Percentiles rank a stretch among this genome's conserved stretches.
Conservation (phyloP, 1,140 invertebrate genomes). For the Drosophila arizonae region DNA sequence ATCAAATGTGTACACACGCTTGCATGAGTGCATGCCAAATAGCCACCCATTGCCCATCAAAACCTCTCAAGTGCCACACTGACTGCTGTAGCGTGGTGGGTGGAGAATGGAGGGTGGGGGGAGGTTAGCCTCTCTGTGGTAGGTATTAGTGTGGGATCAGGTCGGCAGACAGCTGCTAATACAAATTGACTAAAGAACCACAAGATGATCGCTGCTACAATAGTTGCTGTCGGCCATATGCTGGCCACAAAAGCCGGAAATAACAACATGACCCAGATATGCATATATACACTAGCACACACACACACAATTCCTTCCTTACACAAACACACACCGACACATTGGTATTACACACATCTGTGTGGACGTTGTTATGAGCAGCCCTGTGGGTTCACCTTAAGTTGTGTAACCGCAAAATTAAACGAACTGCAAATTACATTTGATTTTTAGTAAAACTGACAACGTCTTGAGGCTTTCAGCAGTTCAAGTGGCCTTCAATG, state of each 20-base stretch:
- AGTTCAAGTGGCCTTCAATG: not conserved
- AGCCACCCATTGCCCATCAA: conserved; percentile 37
- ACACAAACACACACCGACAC: too few relatives aligned
- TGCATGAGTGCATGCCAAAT: conserved; percentile 48
- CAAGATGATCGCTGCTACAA: conserved; percentile 56
- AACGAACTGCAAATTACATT: conserved; percentile 39
- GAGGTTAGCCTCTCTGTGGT: too few relatives aligned
- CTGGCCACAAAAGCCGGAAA: conserved; percentile 71
- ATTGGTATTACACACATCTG: not conserved
- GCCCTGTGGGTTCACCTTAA: conserved; percentile 12
- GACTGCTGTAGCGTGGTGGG: not conserved
- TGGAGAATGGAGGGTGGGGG: too few relatives aligned
- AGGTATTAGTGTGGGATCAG: not conserved
- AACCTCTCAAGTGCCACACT: conserved; percentile 5
- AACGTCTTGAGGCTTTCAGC: not conserved
- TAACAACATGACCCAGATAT: conserved; percentile 74
- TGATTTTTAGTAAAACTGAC: conserved; percentile 25
- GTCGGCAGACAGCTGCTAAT: conserved; percentile 39
- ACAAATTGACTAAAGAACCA: conserved; percentile 61
- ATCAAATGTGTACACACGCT: not conserved
- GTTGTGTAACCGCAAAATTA: conserved; percentile 37
- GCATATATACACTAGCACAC: conserved; percentile 30
- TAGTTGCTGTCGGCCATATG: conserved; percentile 42
- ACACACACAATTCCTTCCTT: conserved; percentile 2
- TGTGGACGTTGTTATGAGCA: not conserved